A percentile compares a stretch with the other conserved stretches of the same genome.
These are phyloP conservation scores for Junco hyemalis DNA, from an alignment of 2,113 vertebrate species.

Conservation along the genomic window DNA sequence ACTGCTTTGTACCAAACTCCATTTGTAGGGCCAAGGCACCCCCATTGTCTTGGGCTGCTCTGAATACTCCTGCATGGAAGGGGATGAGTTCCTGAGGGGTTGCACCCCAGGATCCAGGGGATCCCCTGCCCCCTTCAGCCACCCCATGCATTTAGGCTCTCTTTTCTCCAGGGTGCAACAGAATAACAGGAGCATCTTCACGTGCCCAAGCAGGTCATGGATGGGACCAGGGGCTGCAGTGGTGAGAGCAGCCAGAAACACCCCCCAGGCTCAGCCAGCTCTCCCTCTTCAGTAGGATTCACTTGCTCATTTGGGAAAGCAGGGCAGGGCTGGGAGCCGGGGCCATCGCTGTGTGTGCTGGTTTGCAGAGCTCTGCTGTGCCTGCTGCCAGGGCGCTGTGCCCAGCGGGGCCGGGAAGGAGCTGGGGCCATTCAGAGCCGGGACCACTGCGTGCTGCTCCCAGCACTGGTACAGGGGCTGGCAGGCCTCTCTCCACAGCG, in stretches of 20 bases:
- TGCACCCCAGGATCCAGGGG: not conserved
- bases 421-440: not conserved
- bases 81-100: not conserved
- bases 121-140: not conserved
- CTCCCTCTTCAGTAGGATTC: not conserved
- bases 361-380: not conserved
- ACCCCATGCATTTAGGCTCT: not conserved
- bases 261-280: not conserved
- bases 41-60: not conserved
- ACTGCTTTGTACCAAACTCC: not conserved
- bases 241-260: not conserved
- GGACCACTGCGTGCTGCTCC: not conserved
- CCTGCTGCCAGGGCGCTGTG: rapidly evolving
- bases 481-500: not conserved
- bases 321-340: rapidly evolving
- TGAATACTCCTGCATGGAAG: not conserved
- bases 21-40: not conserved
- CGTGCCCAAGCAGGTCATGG: rapidly evolving
- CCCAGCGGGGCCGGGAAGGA: not conserved
- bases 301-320: not conserved
- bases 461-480: rapidly evolving
- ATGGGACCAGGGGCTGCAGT: rapidly evolving
- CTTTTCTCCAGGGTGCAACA: rapidly evolving
- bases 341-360: not conserved
- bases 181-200: not conserved